Conservation (phyloP, 2,113 vertebrate species). For the Pseudorhombus dupliciocellatus region DNA sequence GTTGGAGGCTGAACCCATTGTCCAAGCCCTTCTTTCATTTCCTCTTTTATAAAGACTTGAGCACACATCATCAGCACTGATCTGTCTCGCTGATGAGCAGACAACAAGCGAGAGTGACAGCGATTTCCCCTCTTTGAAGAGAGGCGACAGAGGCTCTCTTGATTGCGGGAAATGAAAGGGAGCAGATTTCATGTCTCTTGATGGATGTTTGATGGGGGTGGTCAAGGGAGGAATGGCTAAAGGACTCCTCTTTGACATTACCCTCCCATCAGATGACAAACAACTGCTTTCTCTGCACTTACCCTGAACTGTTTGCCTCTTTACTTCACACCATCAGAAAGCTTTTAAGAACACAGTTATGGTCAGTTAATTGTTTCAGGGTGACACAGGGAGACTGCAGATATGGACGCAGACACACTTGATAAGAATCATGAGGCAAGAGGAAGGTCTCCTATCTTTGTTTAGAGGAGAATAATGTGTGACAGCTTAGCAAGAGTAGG, state of each 20-base stretch:
- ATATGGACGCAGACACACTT: neutral
- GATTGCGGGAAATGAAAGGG: constrained; percentile 4
- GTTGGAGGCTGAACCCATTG: constrained; percentile 10
- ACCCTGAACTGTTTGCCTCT: neutral
- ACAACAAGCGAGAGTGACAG: neutral
- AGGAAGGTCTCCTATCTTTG: neutral
- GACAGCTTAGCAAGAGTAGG: neutral
- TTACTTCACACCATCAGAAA: neutral
- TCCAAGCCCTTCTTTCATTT: constrained; percentile 41
- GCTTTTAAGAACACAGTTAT: neutral
- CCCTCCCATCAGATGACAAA: constrained; percentile 4
- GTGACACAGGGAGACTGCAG: neutral
- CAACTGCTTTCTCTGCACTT: neutral
- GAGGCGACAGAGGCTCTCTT: neutral
- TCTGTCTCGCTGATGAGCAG: constrained; percentile 5
- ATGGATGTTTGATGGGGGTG: neutral
- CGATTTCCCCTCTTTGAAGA: constrained; percentile 1
- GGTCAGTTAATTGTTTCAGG: neutral
- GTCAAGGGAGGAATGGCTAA: neutral
- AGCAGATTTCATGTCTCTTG: neutral
- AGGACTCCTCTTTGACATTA: neutral
- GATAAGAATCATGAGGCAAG: neutral
- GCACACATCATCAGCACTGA: constrained; percentile 8
- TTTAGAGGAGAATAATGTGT: neutral
- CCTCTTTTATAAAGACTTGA: constrained; percentile 20